Conservation (phyloP, 2,113 vertebrate genomes). For the Rhinoderma darwinii region DNA sequence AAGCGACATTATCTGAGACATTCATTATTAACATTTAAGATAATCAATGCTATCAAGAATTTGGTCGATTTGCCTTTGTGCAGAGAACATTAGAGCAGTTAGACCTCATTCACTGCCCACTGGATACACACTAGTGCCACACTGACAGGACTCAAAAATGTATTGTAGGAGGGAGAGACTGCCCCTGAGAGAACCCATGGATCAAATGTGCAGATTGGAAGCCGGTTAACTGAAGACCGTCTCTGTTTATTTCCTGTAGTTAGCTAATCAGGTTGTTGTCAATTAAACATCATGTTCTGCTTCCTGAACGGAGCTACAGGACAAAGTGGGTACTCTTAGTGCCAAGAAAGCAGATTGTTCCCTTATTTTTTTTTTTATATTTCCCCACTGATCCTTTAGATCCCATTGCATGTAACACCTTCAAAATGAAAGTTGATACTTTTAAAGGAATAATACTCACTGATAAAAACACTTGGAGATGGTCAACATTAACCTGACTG, state of each 20-base stretch:
- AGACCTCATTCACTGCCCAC: conserved; percentile 52
- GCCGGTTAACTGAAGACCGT: conserved; percentile 55
- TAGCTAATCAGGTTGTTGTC: conserved; percentile 59
- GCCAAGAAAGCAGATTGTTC: conserved; percentile 54
- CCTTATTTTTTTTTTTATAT: conserved; percentile 4
- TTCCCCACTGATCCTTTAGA: conserved; percentile 29
- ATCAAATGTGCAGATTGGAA: conserved; percentile 58
- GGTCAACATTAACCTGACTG: background rate
- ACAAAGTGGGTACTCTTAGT: conserved; percentile 43
- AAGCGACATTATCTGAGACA: conserved; percentile 35
- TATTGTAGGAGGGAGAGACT: conserved; percentile 43
- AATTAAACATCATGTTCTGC: conserved; percentile 59
- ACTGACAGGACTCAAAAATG: conserved; percentile 55
- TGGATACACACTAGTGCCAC: conserved; percentile 53
- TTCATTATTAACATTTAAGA: conserved; percentile 39
- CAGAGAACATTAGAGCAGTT: conserved; percentile 44
- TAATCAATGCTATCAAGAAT: conserved; percentile 52
- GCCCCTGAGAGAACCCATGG: conserved; percentile 52
- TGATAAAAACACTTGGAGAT: background rate
- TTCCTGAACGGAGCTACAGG: conserved; percentile 58
- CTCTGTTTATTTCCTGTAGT: conserved; percentile 60
- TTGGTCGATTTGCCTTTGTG: conserved; percentile 41
- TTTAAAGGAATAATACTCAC: background rate
- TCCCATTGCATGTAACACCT: conserved; percentile 20
- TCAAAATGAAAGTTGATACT: background rate